Base-by-base conservation (phyloP, 2,797 vertebrate species). In the Schizopygopsis pylzovi region DNA sequence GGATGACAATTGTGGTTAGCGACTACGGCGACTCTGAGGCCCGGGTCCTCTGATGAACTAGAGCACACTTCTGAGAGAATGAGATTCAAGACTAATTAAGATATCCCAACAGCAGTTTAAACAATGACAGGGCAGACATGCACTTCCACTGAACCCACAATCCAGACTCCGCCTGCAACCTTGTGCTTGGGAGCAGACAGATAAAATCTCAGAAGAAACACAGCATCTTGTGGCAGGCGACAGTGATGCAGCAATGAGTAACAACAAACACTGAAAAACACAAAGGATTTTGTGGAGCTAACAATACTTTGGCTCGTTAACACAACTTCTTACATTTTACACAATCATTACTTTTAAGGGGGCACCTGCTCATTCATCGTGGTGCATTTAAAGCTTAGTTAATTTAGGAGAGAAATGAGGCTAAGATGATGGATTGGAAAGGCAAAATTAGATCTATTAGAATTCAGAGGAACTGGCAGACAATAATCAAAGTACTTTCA, bases 401-500 rank as follows among this genome's bases (percentile, higher is more conserved):
- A 95, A 95, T 93, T 95, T 94, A 94, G 94, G 94, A 95, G 93
- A 94, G 92, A 94, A 95, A 94, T 93, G 95, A 96, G 95, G 95
- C 94, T 95, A 93, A 95, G 94, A 96, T 96, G 96, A 97, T 95
- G 93, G 95, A 96, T 95, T 95, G 93, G 94, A 92, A 92, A 93
- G 93, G 93, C 92, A 95, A 94, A 96, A 96, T 95, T 96, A 96
- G 94, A 96, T 95, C 94, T 94, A 96, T 96, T 96, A 95, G 95
- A 94, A 96, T 96, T 96, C 95, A 96, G 93, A 93, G 93, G 95
- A 95, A 95, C 95, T 89, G 93, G 95, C 95, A 96, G 95, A 96
- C 96, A 96, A 96, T 97, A 96, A 98, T 97, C 96, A 97, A 97
- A 96, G 93, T 92, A 94, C 93, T 96, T 97, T 96, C 92, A 94